Percentiles rank a stretch among this genome's conserved stretches.
phyloP scores from a whole-genome alignment of 1,140 invertebrate genomes.

The Bombus confusus region DNA sequence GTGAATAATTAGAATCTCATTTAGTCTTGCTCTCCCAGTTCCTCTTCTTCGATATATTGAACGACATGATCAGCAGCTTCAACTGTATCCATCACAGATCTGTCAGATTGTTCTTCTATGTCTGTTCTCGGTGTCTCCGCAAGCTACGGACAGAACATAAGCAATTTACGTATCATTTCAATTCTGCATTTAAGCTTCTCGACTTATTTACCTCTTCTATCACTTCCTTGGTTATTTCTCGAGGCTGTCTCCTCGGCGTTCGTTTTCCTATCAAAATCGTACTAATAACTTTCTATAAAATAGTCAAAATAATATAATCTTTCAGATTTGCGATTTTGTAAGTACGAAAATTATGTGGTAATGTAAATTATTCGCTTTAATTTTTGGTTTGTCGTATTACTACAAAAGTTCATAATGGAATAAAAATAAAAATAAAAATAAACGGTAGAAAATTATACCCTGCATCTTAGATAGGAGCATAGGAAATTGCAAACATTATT shows the following conservation, averaged over 20 bases:
- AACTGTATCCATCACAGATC: too few species aligned
- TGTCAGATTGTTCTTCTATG: background rate
- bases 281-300: background rate
- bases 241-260: background rate
- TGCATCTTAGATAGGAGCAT: too few species aligned
- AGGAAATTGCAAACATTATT: too few species aligned
- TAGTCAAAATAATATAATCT: too few species aligned
- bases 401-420: too few species aligned
- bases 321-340: too few species aligned
- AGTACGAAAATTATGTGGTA: background rate
- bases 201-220: conserved; percentile 6
- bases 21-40: conserved; percentile 15
- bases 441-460: too few species aligned
- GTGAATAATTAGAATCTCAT: background rate
- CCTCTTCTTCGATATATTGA: background rate
- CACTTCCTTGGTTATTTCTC: background rate
- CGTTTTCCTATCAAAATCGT: background rate
- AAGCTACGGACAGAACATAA: background rate
- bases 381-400: too few species aligned
- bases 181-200: background rate
- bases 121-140: background rate
- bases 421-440: too few species aligned
- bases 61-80: background rate
- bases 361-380: background rate
- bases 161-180: background rate